phyloP scores from a whole-genome alignment of 2,113 vertebrate species.

The Pristiophorus japonicus region DNA sequence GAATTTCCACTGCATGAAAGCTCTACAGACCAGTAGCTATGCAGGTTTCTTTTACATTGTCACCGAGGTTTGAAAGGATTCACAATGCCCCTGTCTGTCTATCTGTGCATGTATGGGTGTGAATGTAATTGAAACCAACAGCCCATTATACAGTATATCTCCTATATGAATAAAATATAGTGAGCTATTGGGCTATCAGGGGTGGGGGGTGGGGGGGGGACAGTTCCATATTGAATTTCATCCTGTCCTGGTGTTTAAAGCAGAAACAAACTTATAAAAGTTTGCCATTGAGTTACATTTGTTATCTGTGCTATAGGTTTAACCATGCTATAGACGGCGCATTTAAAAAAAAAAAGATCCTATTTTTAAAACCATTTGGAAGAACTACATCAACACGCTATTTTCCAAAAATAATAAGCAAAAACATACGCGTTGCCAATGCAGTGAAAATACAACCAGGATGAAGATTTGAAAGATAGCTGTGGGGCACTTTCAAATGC shows the following conservation, averaged over 20 bases:
- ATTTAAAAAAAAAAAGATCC: neutral
- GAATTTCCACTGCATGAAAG: constrained; percentile 10
- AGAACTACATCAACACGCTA: too few species aligned
- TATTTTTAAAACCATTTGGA: neutral
- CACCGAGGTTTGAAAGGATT: constrained; percentile 3
- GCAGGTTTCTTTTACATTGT: constrained; percentile 22
- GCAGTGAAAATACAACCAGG: neutral
- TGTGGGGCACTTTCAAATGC: neutral
- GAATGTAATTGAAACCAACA: constrained; percentile 27
- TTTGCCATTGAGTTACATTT: neutral
- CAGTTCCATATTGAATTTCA: constrained; percentile 14
- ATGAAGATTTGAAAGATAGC: neutral
- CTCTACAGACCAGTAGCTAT: neutral
- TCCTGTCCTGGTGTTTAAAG: neutral
- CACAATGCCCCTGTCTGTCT: constrained; percentile 22
- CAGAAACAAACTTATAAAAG: neutral
- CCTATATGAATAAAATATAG: constrained; percentile 14
- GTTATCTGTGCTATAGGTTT: neutral
- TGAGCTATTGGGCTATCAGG: neutral
- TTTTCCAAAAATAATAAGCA: neutral
- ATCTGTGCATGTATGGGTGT: constrained; percentile 23
- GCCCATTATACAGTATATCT: constrained; percentile 18
- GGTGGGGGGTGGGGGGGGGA: too few species aligned
- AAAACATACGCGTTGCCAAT: neutral
- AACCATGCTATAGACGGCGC: neutral